phyloP scores from a whole-genome alignment of 2,797 vertebrate genomes.

The Oryzias sinensis region DNA sequence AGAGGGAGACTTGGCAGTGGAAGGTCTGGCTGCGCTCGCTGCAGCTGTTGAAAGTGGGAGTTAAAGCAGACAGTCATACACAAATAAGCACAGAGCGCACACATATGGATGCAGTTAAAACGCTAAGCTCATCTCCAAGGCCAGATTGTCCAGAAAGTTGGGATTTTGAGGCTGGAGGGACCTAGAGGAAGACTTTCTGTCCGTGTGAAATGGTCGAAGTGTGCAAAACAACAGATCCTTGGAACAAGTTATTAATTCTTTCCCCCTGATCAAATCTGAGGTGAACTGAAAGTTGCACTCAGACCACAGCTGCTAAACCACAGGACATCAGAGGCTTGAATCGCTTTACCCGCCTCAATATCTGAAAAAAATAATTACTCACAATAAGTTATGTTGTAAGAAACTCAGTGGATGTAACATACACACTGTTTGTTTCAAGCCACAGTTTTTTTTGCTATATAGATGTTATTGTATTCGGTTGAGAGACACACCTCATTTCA shows the following conservation, averaged over 20 bases:
- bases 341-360: not conserved
- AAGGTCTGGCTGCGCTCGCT: constrained; percentile 56
- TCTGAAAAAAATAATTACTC: constrained; percentile 1
- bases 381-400: not conserved
- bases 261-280: constrained; percentile 8
- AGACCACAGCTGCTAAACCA: constrained; percentile 32
- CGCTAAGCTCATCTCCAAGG: constrained; percentile 35
- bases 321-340: not conserved
- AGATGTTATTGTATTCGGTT: too few species aligned
- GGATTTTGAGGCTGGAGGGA: constrained; percentile 30
- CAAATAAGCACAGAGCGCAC: constrained; percentile 54
- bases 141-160: constrained; percentile 33
- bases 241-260: not conserved
- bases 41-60: constrained; percentile 72
- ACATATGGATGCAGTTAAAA: constrained; percentile 45
- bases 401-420: too few species aligned
- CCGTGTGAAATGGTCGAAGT: constrained; percentile 12
- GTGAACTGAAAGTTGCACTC: constrained; percentile 9
- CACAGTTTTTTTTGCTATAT: too few species aligned
- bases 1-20: constrained; percentile 34
- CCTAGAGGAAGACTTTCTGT: constrained; percentile 19
- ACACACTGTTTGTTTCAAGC: too few species aligned
- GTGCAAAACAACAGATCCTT: not conserved
- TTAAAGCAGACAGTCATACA: constrained; percentile 54
- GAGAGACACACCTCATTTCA: too few species aligned